Evolutionary conservation across 1,140 invertebrate genomes (phyloP).

Genomic region (Thrips palmi): DNA sequence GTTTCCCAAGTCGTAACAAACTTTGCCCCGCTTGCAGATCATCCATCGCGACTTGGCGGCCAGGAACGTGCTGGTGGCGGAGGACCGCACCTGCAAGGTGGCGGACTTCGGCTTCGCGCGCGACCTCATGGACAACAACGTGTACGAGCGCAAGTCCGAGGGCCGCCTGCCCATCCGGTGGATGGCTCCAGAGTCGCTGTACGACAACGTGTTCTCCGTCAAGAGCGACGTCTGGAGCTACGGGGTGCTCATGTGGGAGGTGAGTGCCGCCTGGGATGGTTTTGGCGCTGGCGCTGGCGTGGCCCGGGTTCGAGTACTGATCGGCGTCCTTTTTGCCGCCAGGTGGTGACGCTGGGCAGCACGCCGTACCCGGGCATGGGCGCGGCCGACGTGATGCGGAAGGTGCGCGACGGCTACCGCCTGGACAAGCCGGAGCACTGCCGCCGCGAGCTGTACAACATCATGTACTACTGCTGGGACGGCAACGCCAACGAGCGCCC

Average conservation of each 20-base stretch:
- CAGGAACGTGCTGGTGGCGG: constrained; percentile 71
- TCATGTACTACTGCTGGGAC: constrained; percentile 89
- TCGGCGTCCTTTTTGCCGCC: constrained; percentile 26
- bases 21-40: constrained; percentile 55
- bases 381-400: constrained; percentile 63
- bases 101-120: constrained; percentile 87
- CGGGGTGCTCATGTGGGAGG: constrained; percentile 83
- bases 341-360: constrained; percentile 74
- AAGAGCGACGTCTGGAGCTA: constrained; percentile 91
- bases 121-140: constrained; percentile 60
- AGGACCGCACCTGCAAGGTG: constrained; percentile 78
- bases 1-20: too few relatives aligned
- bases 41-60: constrained; percentile 85
- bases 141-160: constrained; percentile 84
- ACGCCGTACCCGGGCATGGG: constrained; percentile 77
- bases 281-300: too few relatives aligned
- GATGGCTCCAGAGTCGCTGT: constrained; percentile 89
- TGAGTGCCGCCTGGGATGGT: too few relatives aligned
- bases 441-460: constrained; percentile 72
- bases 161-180: constrained; percentile 53
- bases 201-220: constrained; percentile 76
- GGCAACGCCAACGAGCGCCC: constrained; percentile 57
- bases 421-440: constrained; percentile 80
- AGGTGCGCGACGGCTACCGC: constrained; percentile 66
- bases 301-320: too few relatives aligned